Conservation (phyloP, 2,113 vertebrate species). For the Mormyrus lacerda region DNA sequence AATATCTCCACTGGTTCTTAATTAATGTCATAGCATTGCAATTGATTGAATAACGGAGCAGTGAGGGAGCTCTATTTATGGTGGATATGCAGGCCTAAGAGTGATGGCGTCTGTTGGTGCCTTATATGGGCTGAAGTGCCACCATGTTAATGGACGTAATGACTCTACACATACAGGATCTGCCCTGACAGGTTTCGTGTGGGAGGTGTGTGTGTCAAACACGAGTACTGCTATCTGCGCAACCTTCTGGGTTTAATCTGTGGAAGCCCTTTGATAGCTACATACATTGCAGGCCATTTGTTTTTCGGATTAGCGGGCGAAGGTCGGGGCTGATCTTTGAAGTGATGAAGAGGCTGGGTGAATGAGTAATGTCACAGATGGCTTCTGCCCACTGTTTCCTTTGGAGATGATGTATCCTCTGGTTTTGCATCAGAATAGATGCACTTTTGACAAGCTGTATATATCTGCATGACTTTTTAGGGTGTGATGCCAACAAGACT, state of each 20-base stretch:
- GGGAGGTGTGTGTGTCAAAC: constrained; percentile 22
- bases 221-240: constrained; percentile 32
- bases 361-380: constrained; percentile 18
- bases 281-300: constrained; percentile 30
- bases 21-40: constrained; percentile 44
- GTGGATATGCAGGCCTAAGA: constrained; percentile 29
- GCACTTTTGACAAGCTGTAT: neutral
- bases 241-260: constrained; percentile 39
- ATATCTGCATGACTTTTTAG: neutral
- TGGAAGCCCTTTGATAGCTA: constrained; percentile 41
- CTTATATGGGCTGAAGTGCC: neutral
- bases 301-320: constrained; percentile 53
- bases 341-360: neutral
- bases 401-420: neutral
- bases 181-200: neutral
- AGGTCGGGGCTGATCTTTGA: constrained; percentile 28
- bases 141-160: neutral
- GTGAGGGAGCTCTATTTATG: constrained; percentile 51
- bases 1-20: constrained; percentile 39
- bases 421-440: neutral
- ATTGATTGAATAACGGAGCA: constrained; percentile 52
- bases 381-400: neutral
- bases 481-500: neutral
- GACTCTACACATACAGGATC: neutral
- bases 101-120: neutral